A percentile compares a stretch with the other conserved stretches of the same genome.
Evolutionary conservation across 2,797 vertebrate genomes (phyloP).

Genomic region (Crocidura indochinensis): DNA sequence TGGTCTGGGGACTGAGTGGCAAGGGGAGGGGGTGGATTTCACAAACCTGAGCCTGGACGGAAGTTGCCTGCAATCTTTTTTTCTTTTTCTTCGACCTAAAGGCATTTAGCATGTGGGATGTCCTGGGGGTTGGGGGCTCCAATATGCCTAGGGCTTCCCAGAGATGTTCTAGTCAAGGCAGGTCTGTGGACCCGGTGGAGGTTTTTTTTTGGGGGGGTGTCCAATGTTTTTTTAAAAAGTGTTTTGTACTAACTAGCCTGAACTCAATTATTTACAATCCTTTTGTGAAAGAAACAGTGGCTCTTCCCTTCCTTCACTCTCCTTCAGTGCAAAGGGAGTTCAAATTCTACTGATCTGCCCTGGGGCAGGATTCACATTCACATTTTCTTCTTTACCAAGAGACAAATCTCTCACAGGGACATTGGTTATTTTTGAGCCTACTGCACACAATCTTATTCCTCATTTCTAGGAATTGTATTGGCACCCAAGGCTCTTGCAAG

Average conservation of each 20-base stretch:
- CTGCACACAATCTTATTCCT: conserved; percentile 47
- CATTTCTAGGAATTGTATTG: conserved; percentile 76
- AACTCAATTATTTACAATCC: background rate
- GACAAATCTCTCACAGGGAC: background rate
- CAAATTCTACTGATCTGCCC: background rate
- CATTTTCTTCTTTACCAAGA: conserved; percentile 4
- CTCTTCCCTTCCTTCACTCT: fast-evolving
- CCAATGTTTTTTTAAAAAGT: too few species aligned
- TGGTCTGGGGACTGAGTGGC: too few species aligned
- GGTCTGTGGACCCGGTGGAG: too few species aligned
- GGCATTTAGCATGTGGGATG: too few species aligned
- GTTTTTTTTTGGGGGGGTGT: too few species aligned
- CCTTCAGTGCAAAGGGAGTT: background rate
- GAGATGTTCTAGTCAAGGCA: too few species aligned
- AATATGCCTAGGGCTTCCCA: too few species aligned
- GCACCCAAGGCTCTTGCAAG: conserved; percentile 65
- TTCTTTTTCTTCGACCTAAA: too few species aligned
- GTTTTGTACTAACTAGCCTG: background rate
- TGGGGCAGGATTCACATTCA: background rate
- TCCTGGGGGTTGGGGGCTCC: too few species aligned
- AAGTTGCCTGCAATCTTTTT: too few species aligned
- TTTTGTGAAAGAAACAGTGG: background rate
- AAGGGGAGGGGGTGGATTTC: too few species aligned
- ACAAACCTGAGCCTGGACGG: too few species aligned
- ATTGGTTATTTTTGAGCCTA: conserved; percentile 60